A percentile compares a stretch with the other conserved stretches of the same genome.
Conservation (phyloP, 2,888 invertebrate genomes). For the Tenodera sinensis region DNA sequence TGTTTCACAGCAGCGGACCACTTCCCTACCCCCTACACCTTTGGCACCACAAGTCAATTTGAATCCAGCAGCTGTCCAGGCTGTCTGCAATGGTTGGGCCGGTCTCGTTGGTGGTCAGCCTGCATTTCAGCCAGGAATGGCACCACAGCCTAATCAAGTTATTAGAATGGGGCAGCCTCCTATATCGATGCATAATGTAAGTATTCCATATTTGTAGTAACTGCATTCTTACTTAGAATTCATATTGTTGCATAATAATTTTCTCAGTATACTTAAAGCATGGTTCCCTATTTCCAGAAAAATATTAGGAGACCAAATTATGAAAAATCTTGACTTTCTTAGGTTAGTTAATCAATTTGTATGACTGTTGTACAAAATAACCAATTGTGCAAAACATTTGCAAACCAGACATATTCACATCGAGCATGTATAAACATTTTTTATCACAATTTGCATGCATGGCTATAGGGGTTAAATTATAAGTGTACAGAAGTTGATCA, state of each 20-base stretch:
- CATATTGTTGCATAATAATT: too few species aligned
- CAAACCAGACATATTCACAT: too few species aligned
- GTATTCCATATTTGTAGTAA: constrained; percentile 28
- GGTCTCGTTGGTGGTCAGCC: constrained; percentile 48
- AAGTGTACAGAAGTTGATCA: too few species aligned
- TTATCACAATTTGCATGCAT: too few species aligned
- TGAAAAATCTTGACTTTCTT: neutral
- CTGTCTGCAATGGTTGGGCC: constrained; percentile 47
- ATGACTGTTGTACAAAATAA: too few species aligned
- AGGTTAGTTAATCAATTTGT: too few species aligned
- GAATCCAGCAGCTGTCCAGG: constrained; percentile 38
- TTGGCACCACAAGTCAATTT: constrained; percentile 7
- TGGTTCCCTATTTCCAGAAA: neutral
- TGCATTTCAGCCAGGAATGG: constrained; percentile 43
- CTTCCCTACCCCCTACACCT: neutral
- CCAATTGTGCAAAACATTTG: too few species aligned
- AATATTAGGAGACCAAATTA: neutral
- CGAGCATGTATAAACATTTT: too few species aligned
- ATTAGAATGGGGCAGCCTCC: constrained; percentile 41
- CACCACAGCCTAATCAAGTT: constrained; percentile 40
- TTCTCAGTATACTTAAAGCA: neutral
- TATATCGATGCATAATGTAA: constrained; percentile 43
- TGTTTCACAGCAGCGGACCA: constrained; percentile 43
- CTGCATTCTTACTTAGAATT: too few species aligned
- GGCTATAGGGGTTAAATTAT: too few species aligned